phyloP scores from a whole-genome alignment of 2,888 invertebrate genomes.

The Chelonus formosanus region DNA sequence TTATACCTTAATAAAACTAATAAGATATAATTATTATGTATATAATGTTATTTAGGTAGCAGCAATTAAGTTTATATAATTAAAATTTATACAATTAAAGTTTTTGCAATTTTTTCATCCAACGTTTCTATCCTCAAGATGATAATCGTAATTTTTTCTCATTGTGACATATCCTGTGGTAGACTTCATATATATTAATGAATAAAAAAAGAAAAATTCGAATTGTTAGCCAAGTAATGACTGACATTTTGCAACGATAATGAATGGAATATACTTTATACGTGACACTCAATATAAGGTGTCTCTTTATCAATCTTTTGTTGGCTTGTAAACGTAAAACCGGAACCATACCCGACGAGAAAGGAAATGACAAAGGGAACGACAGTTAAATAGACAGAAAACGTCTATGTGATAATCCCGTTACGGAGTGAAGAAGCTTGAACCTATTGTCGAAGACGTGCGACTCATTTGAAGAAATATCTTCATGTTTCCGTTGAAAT shows the following conservation, averaged over 20 bases:
- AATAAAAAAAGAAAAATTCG: constrained; percentile 28
- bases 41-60: no score
- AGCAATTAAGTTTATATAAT: neutral
- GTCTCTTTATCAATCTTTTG: constrained; percentile 40
- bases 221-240: constrained; percentile 34
- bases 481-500: constrained; percentile 33
- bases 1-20: no score
- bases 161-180: constrained; percentile 4
- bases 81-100: constrained; percentile 2
- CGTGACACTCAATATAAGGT: constrained; percentile 32
- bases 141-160: neutral
- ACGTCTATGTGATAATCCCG: constrained; percentile 34
- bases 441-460: constrained; percentile 35
- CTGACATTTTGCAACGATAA: constrained; percentile 36
- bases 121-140: neutral
- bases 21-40: no score
- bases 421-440: constrained; percentile 39
- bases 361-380: constrained; percentile 46
- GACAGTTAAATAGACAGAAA: constrained; percentile 32
- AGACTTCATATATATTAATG: constrained; percentile 14
- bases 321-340: constrained; percentile 31
- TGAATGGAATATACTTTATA: constrained; percentile 29
- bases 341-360: constrained; percentile 35
- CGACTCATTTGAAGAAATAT: constrained; percentile 22
- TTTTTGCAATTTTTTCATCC: constrained; percentile 2